Evolutionary conservation across 2,797 vertebrate genomes (phyloP), one percentile per base, ranked within the genome.

Genomic region (Pseudocheirus occidentalis): DNA sequence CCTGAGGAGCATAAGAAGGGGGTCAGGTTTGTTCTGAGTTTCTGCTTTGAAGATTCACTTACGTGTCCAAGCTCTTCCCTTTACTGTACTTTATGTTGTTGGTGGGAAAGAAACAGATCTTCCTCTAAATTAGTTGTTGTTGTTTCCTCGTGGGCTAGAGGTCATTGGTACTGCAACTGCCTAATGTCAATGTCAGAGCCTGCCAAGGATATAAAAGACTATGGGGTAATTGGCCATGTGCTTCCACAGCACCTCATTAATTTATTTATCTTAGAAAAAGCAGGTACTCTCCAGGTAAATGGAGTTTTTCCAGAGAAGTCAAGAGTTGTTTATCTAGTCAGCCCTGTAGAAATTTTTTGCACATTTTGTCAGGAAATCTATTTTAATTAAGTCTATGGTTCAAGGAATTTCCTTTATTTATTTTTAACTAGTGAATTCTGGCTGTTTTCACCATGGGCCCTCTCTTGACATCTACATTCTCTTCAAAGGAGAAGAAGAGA

Each of bases 401-500:
- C 92, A 90, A 95, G 97, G 52, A 95, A 90, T 46, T 55, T 98
- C 95, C 94, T 97, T 92, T 95, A 97, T 97, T 98, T 98, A 95
- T 98, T 98, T 98, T 97, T 96, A 96, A 93, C 90, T 96, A 52
- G 1, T 62, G 96, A 97, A 90, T 96, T 97, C 90, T 96, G 46
- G 59, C 93, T 87, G 24, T 46, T 92, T 95, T 91, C 90, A 87
- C 52, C n/a, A 89, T 89, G 95, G 52, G n/a, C 90, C 90, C 96
- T 97, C 96, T 96, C 16, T 95, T 97, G 96, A 98, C 96, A 95
- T 98, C 96, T 97, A 73, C 95, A 81, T 94, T 98, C 97, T 97
- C 95, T 96, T 97, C 90, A 95, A 96, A 95, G 93, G 95, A 93
- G 94, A 95, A 97, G 94, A 95, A 93, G 95, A 96, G 58, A 95